Base-by-base conservation (phyloP, 2,888 invertebrate species). In the Bimastos eiseni region DNA sequence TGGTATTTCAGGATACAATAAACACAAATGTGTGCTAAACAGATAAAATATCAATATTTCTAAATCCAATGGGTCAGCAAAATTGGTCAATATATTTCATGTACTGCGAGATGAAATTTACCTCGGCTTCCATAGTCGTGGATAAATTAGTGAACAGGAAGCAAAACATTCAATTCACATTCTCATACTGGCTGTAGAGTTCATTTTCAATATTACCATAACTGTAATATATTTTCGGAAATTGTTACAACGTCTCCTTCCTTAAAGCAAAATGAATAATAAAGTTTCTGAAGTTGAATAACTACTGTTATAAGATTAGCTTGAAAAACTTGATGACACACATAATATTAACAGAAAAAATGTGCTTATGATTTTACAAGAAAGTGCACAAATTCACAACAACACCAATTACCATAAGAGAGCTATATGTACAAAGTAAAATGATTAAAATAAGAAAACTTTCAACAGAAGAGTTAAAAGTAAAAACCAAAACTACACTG, bases 381-480 rank as follows among this genome's bases (percentile, higher is more conserved):
- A 49, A 49, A 17, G n/a, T 70, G 70, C n/a, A 70, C 8, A 30
- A n/a, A 17, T 70, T 30, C 13, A 70, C 70, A 70, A 70, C 11
- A n/a, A n/a, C 30, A 70, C 1, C 30, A 70, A 5, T 70, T n/a
- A 70, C 70, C 17, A 70, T 0, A 70, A 70, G 8, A n/a, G 70
- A 70, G n/a, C 30, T 70, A n/a, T 11, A 5, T 0, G 8, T n/a
- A 8, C n/a, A 70, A 70, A n/a, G n/a, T 70, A 1, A 70, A 70
- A 70, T n/a, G n/a, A 70, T 6, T 70, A n/a, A 86, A 8, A 86
- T 86, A 34, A 86, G 86, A 86, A 37, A 86, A 86, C 37, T 86
- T 86, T 24, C 33, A 86, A 70, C 70, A 70, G 70, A 70, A n/a
- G 30, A 49, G 21, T 24, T 24, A 21, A 49, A 17, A 70, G n/a